Evolutionary conservation across 37 sponge, comb jelly and placozoan genomes (phyloP).

Genomic region (Mnemiopsis leidyi): DNA sequence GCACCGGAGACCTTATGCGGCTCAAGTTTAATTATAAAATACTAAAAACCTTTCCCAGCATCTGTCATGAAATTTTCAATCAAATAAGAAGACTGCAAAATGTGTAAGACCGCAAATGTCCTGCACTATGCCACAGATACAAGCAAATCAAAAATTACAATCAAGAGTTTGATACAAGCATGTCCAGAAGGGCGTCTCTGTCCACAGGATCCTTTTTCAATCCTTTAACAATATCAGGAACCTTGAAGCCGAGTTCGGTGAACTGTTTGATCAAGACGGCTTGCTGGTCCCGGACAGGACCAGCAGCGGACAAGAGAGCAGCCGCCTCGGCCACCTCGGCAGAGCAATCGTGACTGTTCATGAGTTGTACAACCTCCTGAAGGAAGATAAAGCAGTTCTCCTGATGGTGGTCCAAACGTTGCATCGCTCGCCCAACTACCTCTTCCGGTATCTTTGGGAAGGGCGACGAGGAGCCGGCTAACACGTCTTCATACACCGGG

Average conservation of each 20-base stretch:
- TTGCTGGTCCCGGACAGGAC: neutral
- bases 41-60: no score
- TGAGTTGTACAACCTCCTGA: conserved; percentile 15
- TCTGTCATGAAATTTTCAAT: no score
- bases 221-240: neutral
- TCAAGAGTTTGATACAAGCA: conserved; percentile 9
- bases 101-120: no score
- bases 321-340: conserved; percentile 42
- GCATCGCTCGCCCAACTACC: conserved; percentile 12
- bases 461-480: neutral
- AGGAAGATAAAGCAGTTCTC: conserved; percentile 13
- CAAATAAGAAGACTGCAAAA: no score
- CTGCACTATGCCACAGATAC: no score
- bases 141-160: no score
- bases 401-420: neutral
- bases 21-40: no score
- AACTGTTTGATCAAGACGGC: conserved; percentile 7
- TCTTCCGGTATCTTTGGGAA: conserved; percentile 19
- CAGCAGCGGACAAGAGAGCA: neutral
- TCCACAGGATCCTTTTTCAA: neutral
- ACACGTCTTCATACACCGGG: neutral
- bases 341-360: neutral
- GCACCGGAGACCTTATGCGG: no score
- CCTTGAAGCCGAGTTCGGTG: conserved; percentile 10
- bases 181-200: neutral